phyloP scores from a whole-genome alignment of 2,797 vertebrate species.

The Naso thynnoides region DNA sequence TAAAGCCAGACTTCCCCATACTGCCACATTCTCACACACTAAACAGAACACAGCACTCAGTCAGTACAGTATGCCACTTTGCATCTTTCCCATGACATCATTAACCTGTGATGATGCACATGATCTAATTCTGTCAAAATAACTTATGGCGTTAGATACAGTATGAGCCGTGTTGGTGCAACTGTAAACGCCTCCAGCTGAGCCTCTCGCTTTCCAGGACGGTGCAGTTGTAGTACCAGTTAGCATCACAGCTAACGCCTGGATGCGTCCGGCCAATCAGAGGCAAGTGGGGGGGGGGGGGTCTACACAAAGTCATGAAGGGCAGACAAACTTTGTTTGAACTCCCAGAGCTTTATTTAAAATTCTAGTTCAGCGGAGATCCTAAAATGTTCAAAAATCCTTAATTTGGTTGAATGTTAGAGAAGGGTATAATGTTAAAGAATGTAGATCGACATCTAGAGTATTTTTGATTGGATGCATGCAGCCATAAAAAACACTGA shows the following conservation, averaged over 20 bases:
- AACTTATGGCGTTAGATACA: constrained; percentile 43
- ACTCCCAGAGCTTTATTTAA: constrained; percentile 1
- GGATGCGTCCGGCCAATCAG: neutral
- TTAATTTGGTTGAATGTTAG: neutral
- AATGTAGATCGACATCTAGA: neutral
- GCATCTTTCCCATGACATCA: constrained; percentile 70
- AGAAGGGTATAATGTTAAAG: neutral
- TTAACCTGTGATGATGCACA: constrained; percentile 41
- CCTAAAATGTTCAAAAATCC: constrained; percentile 2
- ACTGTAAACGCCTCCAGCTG: constrained; percentile 56
- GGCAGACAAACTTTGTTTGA: constrained; percentile 8
- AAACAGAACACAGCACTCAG: constrained; percentile 22
- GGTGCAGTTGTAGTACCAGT: too few relatives aligned
- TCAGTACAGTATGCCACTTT: constrained; percentile 42
- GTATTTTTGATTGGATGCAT: neutral
- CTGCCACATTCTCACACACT: constrained; percentile 28
- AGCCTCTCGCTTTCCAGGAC: too few relatives aligned
- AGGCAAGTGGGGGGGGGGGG: too few relatives aligned
- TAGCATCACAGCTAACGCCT: too few relatives aligned
- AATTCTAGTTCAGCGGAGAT: neutral
- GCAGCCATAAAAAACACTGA: neutral
- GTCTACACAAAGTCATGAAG: neutral
- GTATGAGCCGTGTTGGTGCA: constrained; percentile 39
- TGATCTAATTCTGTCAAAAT: constrained; percentile 58
- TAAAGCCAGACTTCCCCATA: constrained; percentile 36